phyloP scores from a whole-genome alignment of 1,140 invertebrate species.

The Brachionus plicatilis region DNA sequence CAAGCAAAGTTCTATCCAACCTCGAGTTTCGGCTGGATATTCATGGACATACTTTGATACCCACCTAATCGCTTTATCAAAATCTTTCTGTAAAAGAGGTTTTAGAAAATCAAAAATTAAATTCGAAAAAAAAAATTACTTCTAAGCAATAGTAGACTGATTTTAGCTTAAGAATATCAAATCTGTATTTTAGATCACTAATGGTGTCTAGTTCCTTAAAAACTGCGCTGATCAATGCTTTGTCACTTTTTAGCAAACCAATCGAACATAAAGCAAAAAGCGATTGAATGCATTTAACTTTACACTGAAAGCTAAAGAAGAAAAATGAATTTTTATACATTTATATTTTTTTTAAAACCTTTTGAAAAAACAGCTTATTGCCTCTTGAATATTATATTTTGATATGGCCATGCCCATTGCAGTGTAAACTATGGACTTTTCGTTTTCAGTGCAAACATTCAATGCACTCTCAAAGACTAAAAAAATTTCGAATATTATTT shows the following conservation, averaged over 20 bases:
- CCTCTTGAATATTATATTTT: conserved; percentile 40
- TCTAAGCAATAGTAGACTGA: conserved; percentile 36
- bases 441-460: not conserved
- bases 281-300: conserved; percentile 38
- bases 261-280: conserved; percentile 37
- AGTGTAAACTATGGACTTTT: conserved; percentile 37
- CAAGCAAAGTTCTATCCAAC: conserved; percentile 33
- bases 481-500: not conserved
- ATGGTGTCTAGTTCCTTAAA: conserved; percentile 34
- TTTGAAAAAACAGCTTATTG: conserved; percentile 34
- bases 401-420: conserved; percentile 38
- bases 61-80: conserved; percentile 29
- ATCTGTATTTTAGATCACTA: conserved; percentile 28
- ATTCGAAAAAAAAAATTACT: not conserved
- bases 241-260: conserved; percentile 26
- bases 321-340: not conserved
- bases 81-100: conserved; percentile 31
- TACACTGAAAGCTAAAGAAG: conserved; percentile 19
- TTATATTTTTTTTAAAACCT: not conserved
- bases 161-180: conserved; percentile 38
- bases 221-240: conserved; percentile 2
- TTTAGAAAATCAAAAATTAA: not conserved
- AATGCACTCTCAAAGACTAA: conserved; percentile 39
- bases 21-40: not conserved
- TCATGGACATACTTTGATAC: conserved; percentile 33